Percentiles rank a stretch among this genome's conserved stretches.
Conservation (phyloP, 2,888 invertebrate species). For the Alloscopus bannaensis region DNA sequence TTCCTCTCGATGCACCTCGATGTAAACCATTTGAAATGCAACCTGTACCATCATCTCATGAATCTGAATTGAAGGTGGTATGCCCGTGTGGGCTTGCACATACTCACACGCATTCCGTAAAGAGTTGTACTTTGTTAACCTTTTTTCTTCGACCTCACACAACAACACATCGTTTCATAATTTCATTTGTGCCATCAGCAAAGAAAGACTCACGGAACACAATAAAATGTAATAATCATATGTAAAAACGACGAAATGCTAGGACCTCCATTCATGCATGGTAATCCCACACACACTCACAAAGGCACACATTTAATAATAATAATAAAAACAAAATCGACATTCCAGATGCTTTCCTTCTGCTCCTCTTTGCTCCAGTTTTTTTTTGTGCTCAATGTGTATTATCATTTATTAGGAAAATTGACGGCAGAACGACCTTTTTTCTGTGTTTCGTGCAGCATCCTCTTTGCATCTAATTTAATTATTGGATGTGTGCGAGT, state of each 20-base stretch:
- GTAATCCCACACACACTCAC: conserved; percentile 49
- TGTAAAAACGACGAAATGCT: conserved; percentile 48
- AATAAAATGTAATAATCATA: no score
- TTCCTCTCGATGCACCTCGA: no score
- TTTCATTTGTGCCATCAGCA: conserved; percentile 58
- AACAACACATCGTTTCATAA: no score
- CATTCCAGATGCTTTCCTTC: conserved; percentile 63
- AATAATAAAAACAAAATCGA: no score
- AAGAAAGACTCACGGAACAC: no score
- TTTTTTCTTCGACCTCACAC: conserved; percentile 56
- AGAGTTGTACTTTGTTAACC: no score
- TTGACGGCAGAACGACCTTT: not conserved
- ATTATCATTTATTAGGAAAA: conserved; percentile 2
- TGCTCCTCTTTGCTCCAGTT: conserved; percentile 40
- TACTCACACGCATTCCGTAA: conserved; percentile 59
- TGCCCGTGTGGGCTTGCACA: no score
- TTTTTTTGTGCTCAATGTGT: conserved; percentile 41
- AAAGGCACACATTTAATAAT: no score
- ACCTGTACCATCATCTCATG: no score
- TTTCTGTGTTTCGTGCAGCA: conserved; percentile 10
- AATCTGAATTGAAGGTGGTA: no score
- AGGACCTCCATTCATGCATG: conserved; percentile 62
- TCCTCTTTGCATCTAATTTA: conserved; percentile 52
- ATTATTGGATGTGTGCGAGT: conserved; percentile 61
- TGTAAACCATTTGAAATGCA: no score